phyloP scores from a whole-genome alignment of 2,888 invertebrate genomes.

The Ganaspis brasiliensis region DNA sequence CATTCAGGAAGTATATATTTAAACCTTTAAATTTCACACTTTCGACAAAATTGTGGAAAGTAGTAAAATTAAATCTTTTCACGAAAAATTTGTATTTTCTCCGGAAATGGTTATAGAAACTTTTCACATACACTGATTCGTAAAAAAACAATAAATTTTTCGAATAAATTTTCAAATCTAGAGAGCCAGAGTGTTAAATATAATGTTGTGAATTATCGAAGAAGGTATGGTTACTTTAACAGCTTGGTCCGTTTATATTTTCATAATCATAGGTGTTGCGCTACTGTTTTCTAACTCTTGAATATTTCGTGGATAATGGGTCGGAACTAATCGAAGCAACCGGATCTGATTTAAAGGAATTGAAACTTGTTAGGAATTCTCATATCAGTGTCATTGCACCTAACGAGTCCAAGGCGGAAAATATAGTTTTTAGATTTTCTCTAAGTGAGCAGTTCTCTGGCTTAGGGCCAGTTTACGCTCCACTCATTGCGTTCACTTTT shows the following conservation, averaged over 20 bases:
- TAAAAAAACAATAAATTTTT: background rate
- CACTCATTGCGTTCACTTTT: slow-evolving; percentile 28
- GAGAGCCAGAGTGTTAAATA: background rate
- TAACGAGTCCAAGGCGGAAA: slow-evolving; percentile 64
- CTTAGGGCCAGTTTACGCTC: slow-evolving; percentile 52
- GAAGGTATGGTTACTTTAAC: slow-evolving; percentile 18
- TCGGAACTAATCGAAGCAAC: background rate
- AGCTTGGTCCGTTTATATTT: background rate
- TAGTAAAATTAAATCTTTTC: too few relatives aligned
- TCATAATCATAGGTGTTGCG: slow-evolving; percentile 6
- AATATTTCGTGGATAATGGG: background rate
- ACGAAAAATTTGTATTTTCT: too few relatives aligned
- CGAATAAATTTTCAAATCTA: background rate
- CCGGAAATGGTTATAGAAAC: too few relatives aligned
- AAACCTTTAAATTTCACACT: too few relatives aligned
- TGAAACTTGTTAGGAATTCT: slow-evolving; percentile 56
- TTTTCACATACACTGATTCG: background rate
- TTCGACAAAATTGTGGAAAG: too few relatives aligned
- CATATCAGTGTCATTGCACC: slow-evolving; percentile 71
- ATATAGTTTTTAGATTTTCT: slow-evolving; percentile 49
- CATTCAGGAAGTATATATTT: too few relatives aligned
- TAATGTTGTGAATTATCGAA: background rate
- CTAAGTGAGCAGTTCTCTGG: slow-evolving; percentile 54
- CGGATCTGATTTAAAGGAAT: slow-evolving; percentile 23
- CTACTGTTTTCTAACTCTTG: slow-evolving; percentile 13